These are phyloP conservation scores for Athrips mouffetella DNA, from an alignment of 2,888 invertebrate species.

Conservation along the genomic window DNA sequence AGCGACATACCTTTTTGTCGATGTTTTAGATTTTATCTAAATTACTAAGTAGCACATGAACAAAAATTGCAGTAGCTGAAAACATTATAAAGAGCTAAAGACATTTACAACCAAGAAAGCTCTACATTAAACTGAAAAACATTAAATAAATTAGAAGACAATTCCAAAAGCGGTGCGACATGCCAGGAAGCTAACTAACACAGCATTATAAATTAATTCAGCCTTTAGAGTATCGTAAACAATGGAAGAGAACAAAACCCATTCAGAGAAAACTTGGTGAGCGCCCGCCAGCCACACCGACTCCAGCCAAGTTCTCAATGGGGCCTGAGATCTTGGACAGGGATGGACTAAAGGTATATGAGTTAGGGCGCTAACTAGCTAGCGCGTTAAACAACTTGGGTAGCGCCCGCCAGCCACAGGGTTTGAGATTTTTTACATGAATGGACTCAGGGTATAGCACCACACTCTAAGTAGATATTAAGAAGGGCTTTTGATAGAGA, in stretches of 20 bases:
- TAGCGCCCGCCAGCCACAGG: no score
- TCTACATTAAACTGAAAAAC: no score
- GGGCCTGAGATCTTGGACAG: slow-evolving; percentile 10
- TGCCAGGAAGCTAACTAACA: slow-evolving; percentile 10
- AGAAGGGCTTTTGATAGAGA: no score
- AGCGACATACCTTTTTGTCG: no score
- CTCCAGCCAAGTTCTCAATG: slow-evolving; percentile 18
- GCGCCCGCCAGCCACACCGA: slow-evolving; percentile 17
- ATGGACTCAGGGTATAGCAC: no score
- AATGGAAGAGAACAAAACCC: slow-evolving; percentile 19
- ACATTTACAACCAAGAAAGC: no score
- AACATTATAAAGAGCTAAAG: no score
- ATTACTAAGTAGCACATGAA: no score
- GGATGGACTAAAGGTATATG: background rate
- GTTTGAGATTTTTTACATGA: no score
- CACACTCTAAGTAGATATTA: no score
- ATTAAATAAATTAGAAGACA: slow-evolving; percentile 3
- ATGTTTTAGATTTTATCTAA: no score
- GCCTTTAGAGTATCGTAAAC: slow-evolving; percentile 18
- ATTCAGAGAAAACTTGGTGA: slow-evolving; percentile 19
- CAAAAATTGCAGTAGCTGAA: no score
- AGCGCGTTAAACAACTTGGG: background rate
- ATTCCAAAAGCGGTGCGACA: slow-evolving; percentile 1
- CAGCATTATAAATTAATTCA: slow-evolving; percentile 20
- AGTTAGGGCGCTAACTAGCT: background rate